These are phyloP conservation scores for Acanthisitta chloris DNA, from an alignment of 2,113 vertebrate species.

Conservation along the genomic window DNA sequence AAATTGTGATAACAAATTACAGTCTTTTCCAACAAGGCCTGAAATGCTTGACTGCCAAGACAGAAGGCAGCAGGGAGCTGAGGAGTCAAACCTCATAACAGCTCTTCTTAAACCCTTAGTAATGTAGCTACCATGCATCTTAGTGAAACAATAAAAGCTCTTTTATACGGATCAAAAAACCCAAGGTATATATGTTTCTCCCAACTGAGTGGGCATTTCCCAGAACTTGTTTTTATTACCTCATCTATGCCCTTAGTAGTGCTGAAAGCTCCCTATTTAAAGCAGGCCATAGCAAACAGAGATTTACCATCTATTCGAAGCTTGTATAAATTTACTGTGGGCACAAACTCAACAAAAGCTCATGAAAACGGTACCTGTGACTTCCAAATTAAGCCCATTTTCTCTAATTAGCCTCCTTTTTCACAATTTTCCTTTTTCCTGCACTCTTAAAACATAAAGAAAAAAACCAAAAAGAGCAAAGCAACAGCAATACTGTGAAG, in stretches of 20 bases:
- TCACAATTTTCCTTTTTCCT: constrained; percentile 41
- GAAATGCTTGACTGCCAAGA: neutral
- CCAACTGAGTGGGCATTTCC: constrained; percentile 28
- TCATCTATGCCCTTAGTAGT: constrained; percentile 17
- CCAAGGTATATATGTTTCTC: neutral
- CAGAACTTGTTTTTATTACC: constrained; percentile 59
- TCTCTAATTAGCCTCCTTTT: constrained; percentile 69
- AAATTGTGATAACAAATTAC: neutral
- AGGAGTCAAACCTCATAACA: neutral
- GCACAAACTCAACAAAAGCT: constrained; percentile 67
- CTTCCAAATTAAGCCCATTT: constrained; percentile 69
- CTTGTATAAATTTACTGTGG: constrained; percentile 56
- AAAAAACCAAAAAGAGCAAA: neutral
- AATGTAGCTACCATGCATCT: neutral
- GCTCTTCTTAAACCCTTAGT: neutral
- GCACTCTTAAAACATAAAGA: neutral
- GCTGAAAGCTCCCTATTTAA: constrained; percentile 59
- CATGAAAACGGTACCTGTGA: constrained; percentile 67
- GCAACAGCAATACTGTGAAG: neutral
- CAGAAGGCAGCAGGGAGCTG: constrained; percentile 23
- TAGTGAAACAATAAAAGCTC: neutral
- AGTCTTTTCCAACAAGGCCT: neutral
- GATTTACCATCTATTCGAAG: constrained; percentile 12
- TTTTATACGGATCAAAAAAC: constrained; percentile 9
- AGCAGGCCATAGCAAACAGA: constrained; percentile 30